Percentiles rank a stretch among this genome's conserved stretches.
These are phyloP conservation scores for Sternotherus odoratus DNA, from an alignment of 2,797 vertebrate species.

Conservation along the genomic window DNA sequence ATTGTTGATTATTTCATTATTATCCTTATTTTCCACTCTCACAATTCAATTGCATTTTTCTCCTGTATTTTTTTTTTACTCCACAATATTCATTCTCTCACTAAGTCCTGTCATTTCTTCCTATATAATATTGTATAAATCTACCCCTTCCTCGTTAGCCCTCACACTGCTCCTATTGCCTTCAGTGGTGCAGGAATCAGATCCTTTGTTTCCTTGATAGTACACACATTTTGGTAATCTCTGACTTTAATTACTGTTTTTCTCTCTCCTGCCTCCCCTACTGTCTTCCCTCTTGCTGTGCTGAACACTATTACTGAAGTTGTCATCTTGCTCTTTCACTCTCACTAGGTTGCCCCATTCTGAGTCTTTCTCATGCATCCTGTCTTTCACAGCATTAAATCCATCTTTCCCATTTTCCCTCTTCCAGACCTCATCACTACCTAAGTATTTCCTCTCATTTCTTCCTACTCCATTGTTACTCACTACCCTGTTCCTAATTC, in stretches of 20 bases:
- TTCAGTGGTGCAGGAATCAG: background rate
- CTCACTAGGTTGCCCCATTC: too few species aligned
- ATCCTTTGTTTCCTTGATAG: background rate
- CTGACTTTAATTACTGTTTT: background rate
- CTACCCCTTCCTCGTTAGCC: too few species aligned
- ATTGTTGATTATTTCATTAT: background rate
- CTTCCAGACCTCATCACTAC: too few species aligned
- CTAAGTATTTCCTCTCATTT: too few species aligned
- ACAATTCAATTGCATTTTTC: background rate
- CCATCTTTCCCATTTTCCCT: too few species aligned
- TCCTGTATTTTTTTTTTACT: background rate
- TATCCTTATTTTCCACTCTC: background rate
- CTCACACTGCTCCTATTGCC: background rate
- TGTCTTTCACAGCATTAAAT: too few species aligned
- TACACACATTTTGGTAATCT: background rate
- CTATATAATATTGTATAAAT: background rate
- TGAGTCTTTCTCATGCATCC: background rate
- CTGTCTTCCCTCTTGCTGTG: background rate
- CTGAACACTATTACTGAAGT: background rate
- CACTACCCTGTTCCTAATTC: background rate
- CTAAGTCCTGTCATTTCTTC: background rate
- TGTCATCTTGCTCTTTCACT: background rate
- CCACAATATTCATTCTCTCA: background rate
- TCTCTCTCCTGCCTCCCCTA: background rate
- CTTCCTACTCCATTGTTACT: background rate